Evolutionary conservation across 2,113 vertebrate species (phyloP), one percentile per base, ranked within the genome.

Genomic region (Hydrochoerus hydrochaeris): DNA sequence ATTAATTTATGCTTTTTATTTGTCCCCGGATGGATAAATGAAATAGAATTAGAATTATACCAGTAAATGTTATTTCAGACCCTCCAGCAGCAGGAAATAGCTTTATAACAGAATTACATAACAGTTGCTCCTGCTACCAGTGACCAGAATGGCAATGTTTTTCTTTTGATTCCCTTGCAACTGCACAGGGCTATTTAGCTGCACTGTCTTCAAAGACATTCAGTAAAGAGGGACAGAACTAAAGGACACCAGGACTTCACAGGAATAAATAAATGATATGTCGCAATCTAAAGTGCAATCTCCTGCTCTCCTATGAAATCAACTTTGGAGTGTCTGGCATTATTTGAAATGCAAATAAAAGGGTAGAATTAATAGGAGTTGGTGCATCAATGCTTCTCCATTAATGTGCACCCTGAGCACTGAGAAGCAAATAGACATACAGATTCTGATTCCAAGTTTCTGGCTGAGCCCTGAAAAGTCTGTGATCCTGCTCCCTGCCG

Each of bases 51-150:
- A 98, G 93, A 98, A 98, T 98, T 98, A 97, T 94, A 97, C 32
- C 38, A 98, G 96, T 98, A 98, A 98, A 98, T 98, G 95, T 96
- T 98, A 97, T 98, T 99, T 98, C 96, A 98, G 98, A 97, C 91
- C 93, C 96, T 98, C 96, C 97, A 98, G 96, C 97, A 98, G 96
- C 97, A 99, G 98, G 98, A 99, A 99, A 98, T 98, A 96, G 94
- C 97, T 98, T 98, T 97, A 90, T 98, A 99, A 99, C 95, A 97
- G 96, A 98, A 98, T 99, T 98, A 98, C 3, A 0, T 98, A 98
- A 98, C 98, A 98, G 97, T 98, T 98, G 97, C 95, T 97, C 92
- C 96, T 96, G 63, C 71, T 12, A 88, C 96, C 96, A 94, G 97
- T 97, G 97, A 98, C 98, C 96, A 96, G 88, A 35, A 87, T 94